These are phyloP conservation scores for Drosophila borborema DNA, from an alignment of 2,888 invertebrate genomes.

Conservation along the genomic window DNA sequence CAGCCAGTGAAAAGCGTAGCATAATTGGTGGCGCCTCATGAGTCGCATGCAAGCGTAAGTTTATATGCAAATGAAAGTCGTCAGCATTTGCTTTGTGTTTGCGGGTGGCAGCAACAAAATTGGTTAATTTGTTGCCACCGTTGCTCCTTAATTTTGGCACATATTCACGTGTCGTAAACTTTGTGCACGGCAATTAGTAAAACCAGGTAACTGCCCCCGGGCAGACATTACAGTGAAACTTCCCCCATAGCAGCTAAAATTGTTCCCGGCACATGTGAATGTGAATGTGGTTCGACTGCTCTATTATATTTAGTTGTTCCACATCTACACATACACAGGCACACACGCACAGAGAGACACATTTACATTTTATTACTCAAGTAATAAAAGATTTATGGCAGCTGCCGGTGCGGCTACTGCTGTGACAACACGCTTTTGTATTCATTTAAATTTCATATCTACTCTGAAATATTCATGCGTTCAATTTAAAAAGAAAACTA, in stretches of 20 bases:
- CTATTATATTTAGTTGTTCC: conserved; percentile 1
- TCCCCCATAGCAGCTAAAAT: conserved; percentile 31
- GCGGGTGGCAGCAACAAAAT: conserved; percentile 55
- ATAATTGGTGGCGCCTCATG: conserved; percentile 73
- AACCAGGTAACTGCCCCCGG: conserved; percentile 47
- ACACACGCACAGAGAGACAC: neutral
- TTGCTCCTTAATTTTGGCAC: conserved; percentile 49
- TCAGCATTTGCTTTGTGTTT: conserved; percentile 46
- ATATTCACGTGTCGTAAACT: conserved; percentile 55
- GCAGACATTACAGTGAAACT: conserved; percentile 39
- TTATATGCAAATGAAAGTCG: conserved; percentile 50
- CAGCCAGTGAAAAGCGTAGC: conserved; percentile 40
- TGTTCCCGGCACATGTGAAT: conserved; percentile 2
- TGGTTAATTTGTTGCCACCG: conserved; percentile 69
- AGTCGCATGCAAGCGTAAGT: conserved; percentile 82
- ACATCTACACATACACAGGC: neutral
- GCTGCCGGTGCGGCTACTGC: neutral
- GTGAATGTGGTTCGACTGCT: conserved; percentile 1
- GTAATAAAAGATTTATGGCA: conserved; percentile 49
- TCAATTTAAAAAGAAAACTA: neutral
- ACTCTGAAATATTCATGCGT: neutral
- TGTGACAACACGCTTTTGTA: neutral
- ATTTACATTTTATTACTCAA: conserved; percentile 28
- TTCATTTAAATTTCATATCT: conserved; percentile 1
- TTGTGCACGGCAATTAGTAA: conserved; percentile 64